A percentile compares a stretch with the other conserved stretches of the same genome.
Conservation (phyloP, 1,140 invertebrate genomes). For the Pectinophora gossypiella region DNA sequence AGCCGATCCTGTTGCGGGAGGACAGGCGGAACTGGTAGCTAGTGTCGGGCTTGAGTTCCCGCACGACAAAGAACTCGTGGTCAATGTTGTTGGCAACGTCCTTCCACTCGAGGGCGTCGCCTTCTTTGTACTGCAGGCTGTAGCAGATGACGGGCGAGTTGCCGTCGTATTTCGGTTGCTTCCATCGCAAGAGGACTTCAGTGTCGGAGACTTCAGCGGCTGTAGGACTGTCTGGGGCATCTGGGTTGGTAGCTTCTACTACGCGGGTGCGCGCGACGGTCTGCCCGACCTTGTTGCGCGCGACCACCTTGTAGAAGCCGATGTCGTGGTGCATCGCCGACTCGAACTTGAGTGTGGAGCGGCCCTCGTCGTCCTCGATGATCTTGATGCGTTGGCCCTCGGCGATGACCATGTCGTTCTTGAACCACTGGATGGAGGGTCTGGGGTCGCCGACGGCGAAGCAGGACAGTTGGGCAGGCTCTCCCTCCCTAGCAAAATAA, state of each 20-base stretch:
- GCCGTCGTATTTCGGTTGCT: conserved; percentile 89
- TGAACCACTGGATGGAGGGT: conserved; percentile 96
- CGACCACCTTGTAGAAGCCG: conserved; percentile 97
- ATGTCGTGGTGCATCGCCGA: conserved; percentile 87
- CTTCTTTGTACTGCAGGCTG: conserved; percentile 86
- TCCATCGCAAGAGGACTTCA: conserved; percentile 93
- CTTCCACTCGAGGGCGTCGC: conserved; percentile 89
- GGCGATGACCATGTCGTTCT: conserved; percentile 90
- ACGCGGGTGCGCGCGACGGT: conserved; percentile 84
- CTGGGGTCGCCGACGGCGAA: conserved; percentile 92
- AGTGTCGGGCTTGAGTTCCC: conserved; percentile 84
- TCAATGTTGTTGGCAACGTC: conserved; percentile 91
- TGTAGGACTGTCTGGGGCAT: conserved; percentile 91
- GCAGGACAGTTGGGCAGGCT: conserved; percentile 72
- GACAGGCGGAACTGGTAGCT: conserved; percentile 93
- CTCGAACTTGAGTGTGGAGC: conserved; percentile 85
- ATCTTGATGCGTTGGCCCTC: conserved; percentile 88
- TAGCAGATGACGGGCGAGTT: conserved; percentile 91
- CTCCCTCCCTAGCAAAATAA: too few species aligned
- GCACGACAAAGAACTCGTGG: conserved; percentile 93
- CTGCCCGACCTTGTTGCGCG: conserved; percentile 89
- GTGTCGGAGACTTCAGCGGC: conserved; percentile 88
- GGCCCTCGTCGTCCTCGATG: conserved; percentile 83
- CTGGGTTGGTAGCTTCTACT: conserved; percentile 84
- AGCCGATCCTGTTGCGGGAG: conserved; percentile 94